Conservation (phyloP, 2,113 vertebrate species). For the Ailuropoda melanoleuca region DNA sequence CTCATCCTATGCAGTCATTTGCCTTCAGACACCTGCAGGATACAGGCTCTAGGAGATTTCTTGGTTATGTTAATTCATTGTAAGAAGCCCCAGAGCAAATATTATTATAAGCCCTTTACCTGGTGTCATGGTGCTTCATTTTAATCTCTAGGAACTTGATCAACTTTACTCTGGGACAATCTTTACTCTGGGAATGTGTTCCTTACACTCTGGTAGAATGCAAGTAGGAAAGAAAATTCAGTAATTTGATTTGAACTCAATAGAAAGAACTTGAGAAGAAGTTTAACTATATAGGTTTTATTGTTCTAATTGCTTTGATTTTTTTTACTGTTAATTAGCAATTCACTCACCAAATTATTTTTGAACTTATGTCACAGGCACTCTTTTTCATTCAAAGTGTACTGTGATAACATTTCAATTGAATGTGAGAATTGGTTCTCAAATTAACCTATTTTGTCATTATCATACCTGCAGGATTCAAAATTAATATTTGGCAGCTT, state of each 20-base stretch:
- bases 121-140: background rate
- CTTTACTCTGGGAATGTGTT: background rate
- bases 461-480: constrained; percentile 50
- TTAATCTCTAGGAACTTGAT: background rate
- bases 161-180: background rate
- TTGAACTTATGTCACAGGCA: background rate
- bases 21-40: background rate
- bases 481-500: constrained; percentile 55
- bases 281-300: background rate
- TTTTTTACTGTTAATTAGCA: background rate
- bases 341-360: background rate
- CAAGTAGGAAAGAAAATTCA: background rate
- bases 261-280: background rate
- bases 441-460: constrained; percentile 57
- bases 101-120: background rate
- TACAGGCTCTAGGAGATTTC: background rate
- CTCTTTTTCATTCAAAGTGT: background rate
- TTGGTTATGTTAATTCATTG: background rate
- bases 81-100: background rate
- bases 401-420: constrained; percentile 9
- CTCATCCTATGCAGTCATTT: background rate
- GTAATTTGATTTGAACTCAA: background rate
- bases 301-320: background rate
- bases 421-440: constrained; percentile 33
- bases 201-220: background rate